Base-by-base conservation (phyloP, 1,140 invertebrate species). In the Paracyclopina nana region DNA sequence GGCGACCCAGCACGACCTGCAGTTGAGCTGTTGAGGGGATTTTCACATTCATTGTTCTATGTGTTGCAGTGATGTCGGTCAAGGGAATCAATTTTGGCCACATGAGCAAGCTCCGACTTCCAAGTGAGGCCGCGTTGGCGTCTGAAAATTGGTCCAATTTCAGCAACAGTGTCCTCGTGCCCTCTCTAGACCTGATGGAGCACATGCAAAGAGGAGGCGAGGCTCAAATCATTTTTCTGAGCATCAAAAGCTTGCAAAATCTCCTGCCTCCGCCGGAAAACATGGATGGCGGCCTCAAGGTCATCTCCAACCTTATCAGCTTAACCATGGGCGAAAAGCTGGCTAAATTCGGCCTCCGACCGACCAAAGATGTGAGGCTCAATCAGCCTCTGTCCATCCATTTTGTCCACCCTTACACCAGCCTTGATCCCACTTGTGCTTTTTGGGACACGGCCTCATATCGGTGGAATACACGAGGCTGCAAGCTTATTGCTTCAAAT, bases 121-220 rank as follows among this genome's bases (percentile, higher is more conserved):
- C 34, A n/a, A 38, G 34, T 38, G 34, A 38, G 20, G 34, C 34
- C n/a, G 34, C 34, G n/a, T 38, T 38, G 34, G 34, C 34, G 8
- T n/a, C 34, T 20, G 20, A 38, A 38, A 20, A 38, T 38, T 38
- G 34, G 34, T 38, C 34, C n/a, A 20, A 20, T 16, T 20, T n/a
- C 34, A 38, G n/a, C n/a, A 20, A 38, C 14, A 16, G n/a, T 20
- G 34, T 38, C 3, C 14, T 38, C n/a, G 34, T 38, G 5, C 34
- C 34, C 5, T 20, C 34, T 16, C n/a, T 38, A 20, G 34, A 16
- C 34, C 34, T 38, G n/a, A 38, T 38, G 34, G 34, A 38, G 34
- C 14, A 38, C 34, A 38, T 38, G 34, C n/a, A 38, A 9, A n/a
- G 34, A 38, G 34, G 34, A 5, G 34, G 34, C 4, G 34, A 20